Evolutionary conservation across 2,113 vertebrate species (phyloP).

Genomic region (Penelope pileata): DNA sequence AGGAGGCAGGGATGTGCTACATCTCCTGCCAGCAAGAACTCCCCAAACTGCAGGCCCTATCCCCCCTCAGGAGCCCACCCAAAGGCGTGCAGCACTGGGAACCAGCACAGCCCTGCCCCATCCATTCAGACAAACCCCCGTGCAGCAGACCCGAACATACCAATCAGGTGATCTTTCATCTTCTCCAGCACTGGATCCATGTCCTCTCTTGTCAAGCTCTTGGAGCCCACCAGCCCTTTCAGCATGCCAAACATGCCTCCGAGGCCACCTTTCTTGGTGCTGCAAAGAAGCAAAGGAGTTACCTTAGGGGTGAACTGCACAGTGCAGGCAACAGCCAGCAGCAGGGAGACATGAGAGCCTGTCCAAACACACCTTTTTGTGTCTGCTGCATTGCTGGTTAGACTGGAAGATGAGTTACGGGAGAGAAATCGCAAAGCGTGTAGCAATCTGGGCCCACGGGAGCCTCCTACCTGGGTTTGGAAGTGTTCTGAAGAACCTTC

Average conservation of each 20-base stretch:
- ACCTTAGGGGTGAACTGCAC: accelerated
- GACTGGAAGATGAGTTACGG: not conserved
- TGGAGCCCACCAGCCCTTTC: conserved; percentile 95
- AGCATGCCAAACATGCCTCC: conserved; percentile 98
- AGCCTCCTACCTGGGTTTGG: conserved; percentile 72
- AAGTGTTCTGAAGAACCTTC: conserved; percentile 74
- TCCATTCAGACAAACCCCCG: not conserved
- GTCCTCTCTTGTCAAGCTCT: conserved; percentile 88
- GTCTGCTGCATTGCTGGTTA: not conserved
- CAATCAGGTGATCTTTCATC: conserved; percentile 96
- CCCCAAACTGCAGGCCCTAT: accelerated
- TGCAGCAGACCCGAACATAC: conserved; percentile 27
- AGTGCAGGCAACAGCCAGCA: not conserved
- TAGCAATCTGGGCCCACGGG: too few relatives aligned
- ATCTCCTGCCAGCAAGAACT: accelerated
- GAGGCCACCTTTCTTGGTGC: conserved; percentile 85
- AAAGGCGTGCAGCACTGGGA: not conserved
- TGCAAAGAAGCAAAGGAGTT: conserved; percentile 46
- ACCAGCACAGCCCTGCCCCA: not conserved
- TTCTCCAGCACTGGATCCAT: conserved; percentile 96
- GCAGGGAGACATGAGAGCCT: not conserved
- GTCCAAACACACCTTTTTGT: not conserved
- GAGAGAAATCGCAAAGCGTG: not conserved
- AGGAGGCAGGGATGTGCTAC: accelerated
- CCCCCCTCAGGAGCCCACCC: accelerated